These are phyloP conservation scores for Brachionus angularis DNA, from an alignment of 1,140 invertebrate species.

Conservation along the genomic window DNA sequence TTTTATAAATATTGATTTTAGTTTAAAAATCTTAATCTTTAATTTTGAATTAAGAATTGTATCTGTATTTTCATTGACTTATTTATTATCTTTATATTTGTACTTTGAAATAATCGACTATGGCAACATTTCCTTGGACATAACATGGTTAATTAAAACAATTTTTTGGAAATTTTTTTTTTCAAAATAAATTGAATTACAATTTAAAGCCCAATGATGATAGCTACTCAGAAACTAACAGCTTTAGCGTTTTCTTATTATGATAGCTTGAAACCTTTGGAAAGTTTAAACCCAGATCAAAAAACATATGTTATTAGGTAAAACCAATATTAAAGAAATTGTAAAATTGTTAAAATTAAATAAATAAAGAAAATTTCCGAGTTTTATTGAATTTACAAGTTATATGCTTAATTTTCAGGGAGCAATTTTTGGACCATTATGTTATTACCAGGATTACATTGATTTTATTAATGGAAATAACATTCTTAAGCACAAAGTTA, in stretches of 20 bases:
- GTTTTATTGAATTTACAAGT: constrained; percentile 43
- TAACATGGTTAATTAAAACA: constrained; percentile 2
- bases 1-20: neutral
- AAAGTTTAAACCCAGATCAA: neutral
- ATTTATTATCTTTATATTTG: neutral
- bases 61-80: constrained; percentile 17
- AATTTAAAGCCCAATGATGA: constrained; percentile 74
- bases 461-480: constrained; percentile 43
- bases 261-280: constrained; percentile 65
- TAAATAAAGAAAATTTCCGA: constrained; percentile 10
- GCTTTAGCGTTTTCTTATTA: constrained; percentile 83
- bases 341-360: neutral
- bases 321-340: neutral
- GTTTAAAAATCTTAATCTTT: neutral
- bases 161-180: neutral
- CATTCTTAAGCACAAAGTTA: neutral
- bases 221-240: constrained; percentile 90
- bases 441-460: constrained; percentile 43
- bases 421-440: constrained; percentile 44
- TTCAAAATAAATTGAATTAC: neutral
- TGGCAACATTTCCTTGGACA: constrained; percentile 3
- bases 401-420: constrained; percentile 45
- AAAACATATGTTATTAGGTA: neutral
- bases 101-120: constrained; percentile 2
- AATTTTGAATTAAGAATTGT: neutral